Evolutionary conservation across 2,113 vertebrate genomes (phyloP).

Genomic region (Thymallus thymallus): DNA sequence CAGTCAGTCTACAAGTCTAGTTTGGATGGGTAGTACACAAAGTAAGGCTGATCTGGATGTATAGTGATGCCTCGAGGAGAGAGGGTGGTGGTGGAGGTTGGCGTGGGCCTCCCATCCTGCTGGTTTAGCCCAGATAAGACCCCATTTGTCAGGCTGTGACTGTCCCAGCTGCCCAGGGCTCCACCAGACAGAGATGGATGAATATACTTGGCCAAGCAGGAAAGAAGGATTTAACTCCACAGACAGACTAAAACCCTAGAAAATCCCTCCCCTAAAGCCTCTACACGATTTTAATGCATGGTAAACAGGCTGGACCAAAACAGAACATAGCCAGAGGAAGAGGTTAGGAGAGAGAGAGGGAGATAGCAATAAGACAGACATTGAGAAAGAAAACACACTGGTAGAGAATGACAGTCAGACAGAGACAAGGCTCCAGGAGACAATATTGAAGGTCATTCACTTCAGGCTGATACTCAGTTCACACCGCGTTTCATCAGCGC

Average conservation of each 20-base stretch:
- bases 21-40: not conserved
- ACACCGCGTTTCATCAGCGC: too few species aligned
- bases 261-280: conserved; percentile 12
- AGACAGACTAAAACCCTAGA: not conserved
- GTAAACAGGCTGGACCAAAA: conserved; percentile 19
- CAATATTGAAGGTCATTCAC: too few species aligned
- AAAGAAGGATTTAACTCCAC: conserved; percentile 14
- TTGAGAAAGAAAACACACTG: not conserved
- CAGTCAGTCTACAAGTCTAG: too few species aligned
- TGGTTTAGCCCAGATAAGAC: conserved; percentile 40
- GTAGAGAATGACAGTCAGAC: not conserved
- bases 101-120: conserved; percentile 27
- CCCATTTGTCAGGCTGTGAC: conserved; percentile 36
- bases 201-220: conserved; percentile 15
- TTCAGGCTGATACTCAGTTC: too few species aligned
- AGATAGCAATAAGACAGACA: not conserved
- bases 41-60: not conserved
- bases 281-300: conserved; percentile 18
- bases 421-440: not conserved
- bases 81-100: conserved; percentile 14
- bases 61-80: not conserved
- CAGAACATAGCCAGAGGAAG: conserved; percentile 2
- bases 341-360: not conserved
- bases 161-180: conserved; percentile 11
- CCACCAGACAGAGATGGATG: conserved; percentile 15